Base-by-base conservation (phyloP, 2,113 vertebrate species). In the western clawed frog (Xenopus tropicalis) region DNA sequence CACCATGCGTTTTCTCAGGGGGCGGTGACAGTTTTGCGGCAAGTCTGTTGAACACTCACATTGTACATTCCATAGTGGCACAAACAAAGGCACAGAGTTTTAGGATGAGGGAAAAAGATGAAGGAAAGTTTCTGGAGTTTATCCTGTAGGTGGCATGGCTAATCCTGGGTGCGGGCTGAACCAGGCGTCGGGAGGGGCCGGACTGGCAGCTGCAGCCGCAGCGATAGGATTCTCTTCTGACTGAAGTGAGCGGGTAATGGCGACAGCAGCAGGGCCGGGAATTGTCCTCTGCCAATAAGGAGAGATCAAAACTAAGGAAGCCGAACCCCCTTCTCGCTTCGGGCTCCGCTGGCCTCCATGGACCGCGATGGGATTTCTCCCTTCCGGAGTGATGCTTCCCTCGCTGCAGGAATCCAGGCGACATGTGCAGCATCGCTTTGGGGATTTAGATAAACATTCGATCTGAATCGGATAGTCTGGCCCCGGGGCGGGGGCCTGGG, bases 161-260 rank as follows among this genome's bases (percentile, higher is more conserved):
- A 19, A 51, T 42, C 65, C 13, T 52, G 66, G 65, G 16, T n/a
- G 61, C 11, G 57, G 63, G 42, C 7, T 24, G 71, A 74, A 56
- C 48, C 29, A 51, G 46, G 69, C 58, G 72, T 74, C 75, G 72
- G 76, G 62, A 77, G 76, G 77, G 72, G 82, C 80, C 71, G 74
- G 79, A 77, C 83, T 77, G 78, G 46, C 20, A 69, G 66, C 68
- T 14, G 46, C 51, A 67, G n/a, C 65, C 14, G 56, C 52, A 58
- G 63, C 22, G 14, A 23, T 69, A n/a, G 58, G 72, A 51, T 52
- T 58, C 11, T 63, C 71, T 59, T 63, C 54, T 48, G 72, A 37
- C 64, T 68, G 65, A 44, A 43, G 44, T 42, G 57, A n/a, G 66
- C 48, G 43, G 72, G 25, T 69, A 69, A 75, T 75, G 72, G 72